Evolutionary conservation across 2,113 vertebrate genomes (phyloP), one percentile per base, ranked within the genome.

Genomic region (Odocoileus virginianus): DNA sequence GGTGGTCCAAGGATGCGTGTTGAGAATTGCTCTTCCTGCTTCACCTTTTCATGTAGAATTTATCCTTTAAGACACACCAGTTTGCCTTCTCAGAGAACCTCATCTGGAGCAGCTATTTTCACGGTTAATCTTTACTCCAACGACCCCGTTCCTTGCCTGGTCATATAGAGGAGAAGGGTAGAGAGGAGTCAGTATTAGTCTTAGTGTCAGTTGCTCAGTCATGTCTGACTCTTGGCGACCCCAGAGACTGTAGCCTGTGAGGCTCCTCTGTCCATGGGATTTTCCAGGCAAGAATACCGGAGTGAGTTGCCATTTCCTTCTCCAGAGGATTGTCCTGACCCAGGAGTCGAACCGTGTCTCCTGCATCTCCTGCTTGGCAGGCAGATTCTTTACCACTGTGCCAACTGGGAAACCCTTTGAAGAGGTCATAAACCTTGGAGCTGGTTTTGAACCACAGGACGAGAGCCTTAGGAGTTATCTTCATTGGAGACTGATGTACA

Each of bases 1-100:
- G 0, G 5, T 7, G 30, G 11, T 14, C 16, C 87, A 28, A 82
- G 52, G 16, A 23, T 21, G 1, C 0, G 0, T 14, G 1, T 1
- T 43, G 15, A 58, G 74, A 54, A 21, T 4, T 6, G 3, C 5
- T 25, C 2, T 15, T 40, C 13, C 61, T 14, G 36, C 45, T 33
- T 14, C 30, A 27, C 45, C 19, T 28, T 81, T 25, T 30, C 60
- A 5, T 30, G 21, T 5, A n/a, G 52, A 87, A 7, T 36, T 54
- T 87, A 25, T 5, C 30, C 16, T 50, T 19, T 2, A 19, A 43
- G 84, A 78, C 55, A 17, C 0, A 1, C 33, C 89, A 82, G 25
- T 6, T 12, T 36, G 23, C 52, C 13, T 16, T 25, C 6, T 2
- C 0, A 6, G 23, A n/a, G 55, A 8, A 12, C 28, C 33, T 45